Conservation (phyloP, 2,888 invertebrate genomes). For the Cancer borealis region DNA sequence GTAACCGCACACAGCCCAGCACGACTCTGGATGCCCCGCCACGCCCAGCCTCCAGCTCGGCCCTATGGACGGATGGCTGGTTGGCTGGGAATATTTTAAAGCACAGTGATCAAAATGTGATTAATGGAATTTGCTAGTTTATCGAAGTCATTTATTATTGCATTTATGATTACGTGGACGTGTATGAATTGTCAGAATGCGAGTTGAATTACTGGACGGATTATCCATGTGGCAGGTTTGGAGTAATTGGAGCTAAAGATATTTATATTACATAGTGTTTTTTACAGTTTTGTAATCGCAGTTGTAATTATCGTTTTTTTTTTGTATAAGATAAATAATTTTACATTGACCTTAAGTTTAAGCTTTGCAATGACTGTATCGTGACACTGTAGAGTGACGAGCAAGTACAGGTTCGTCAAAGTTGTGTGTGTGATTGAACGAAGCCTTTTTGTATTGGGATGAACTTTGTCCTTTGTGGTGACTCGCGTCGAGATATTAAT, state of each 20-base stretch:
- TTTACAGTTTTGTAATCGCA: background rate
- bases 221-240: constrained; percentile 34
- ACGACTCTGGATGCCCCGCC: background rate
- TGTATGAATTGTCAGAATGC: constrained; percentile 43
- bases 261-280: background rate
- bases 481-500: background rate
- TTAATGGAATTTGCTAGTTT: constrained; percentile 41
- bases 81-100: background rate
- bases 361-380: background rate
- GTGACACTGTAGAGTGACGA: background rate
- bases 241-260: constrained; percentile 22
- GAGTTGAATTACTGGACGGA: constrained; percentile 38
- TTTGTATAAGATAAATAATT: background rate
- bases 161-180: constrained; percentile 45
- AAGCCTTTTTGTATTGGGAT: background rate
- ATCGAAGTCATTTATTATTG: constrained; percentile 41
- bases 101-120: constrained; percentile 40
- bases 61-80: background rate
- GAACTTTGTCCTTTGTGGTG: constrained; percentile 16
- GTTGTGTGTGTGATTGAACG: background rate
- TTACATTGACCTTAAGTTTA: background rate
- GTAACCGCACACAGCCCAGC: background rate
- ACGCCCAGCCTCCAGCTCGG: background rate
- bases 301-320: background rate
- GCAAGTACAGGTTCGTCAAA: background rate